Percentiles rank a stretch among this genome's conserved stretches.
phyloP scores from a whole-genome alignment of 2,888 invertebrate species.

The Sinhomidia bicolor region DNA sequence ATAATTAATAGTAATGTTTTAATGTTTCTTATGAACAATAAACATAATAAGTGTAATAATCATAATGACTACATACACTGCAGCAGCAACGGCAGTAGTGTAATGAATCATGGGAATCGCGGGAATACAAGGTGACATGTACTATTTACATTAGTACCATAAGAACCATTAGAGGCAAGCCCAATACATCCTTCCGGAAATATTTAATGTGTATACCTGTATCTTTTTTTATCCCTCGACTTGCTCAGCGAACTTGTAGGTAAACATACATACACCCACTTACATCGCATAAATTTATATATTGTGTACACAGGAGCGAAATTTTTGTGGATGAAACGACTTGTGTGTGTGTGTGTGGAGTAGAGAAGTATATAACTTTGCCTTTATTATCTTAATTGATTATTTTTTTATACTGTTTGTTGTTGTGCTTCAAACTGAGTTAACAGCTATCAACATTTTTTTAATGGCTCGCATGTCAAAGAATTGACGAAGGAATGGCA shows the following conservation, averaged over 20 bases:
- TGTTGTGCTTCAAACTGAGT: not conserved
- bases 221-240: too few relatives aligned
- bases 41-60: constrained; percentile 68
- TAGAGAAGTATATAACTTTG: too few relatives aligned
- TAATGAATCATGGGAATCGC: constrained; percentile 13
- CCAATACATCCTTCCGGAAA: constrained; percentile 23
- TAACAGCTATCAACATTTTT: constrained; percentile 14
- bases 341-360: too few relatives aligned
- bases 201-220: not conserved
- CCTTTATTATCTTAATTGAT: constrained; percentile 35
- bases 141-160: constrained; percentile 28
- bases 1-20: constrained; percentile 53
- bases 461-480: constrained; percentile 53
- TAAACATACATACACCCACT: not conserved
- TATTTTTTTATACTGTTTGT: constrained; percentile 12
- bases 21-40: constrained; percentile 57
- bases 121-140: constrained; percentile 63
- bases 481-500: not conserved
- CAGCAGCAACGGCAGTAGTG: not conserved
- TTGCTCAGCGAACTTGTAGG: too few relatives aligned
- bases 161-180: constrained; percentile 17
- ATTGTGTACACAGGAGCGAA: not conserved
- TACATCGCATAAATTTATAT: not conserved
- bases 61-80: not conserved
- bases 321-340: too few relatives aligned